These are phyloP conservation scores for Gonocerus acuteangulatus DNA, from an alignment of 2,888 invertebrate species.

Conservation along the genomic window DNA sequence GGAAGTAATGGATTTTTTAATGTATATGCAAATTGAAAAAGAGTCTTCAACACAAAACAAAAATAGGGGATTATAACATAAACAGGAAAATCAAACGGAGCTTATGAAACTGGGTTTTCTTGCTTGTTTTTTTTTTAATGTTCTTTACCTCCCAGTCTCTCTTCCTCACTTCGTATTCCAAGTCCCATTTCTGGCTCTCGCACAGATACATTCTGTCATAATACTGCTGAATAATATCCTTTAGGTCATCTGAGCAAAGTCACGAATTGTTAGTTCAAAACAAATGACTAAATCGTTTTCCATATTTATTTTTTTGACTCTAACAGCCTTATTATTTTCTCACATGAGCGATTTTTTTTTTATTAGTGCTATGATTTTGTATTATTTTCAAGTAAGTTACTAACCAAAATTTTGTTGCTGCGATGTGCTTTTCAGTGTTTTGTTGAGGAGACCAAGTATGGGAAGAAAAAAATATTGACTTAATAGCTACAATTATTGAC, in stretches of 20 bases:
- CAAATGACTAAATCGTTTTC: conserved; percentile 8
- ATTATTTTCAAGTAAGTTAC: neutral
- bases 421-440: no score
- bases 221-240: conserved; percentile 80
- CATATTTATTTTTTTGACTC: conserved; percentile 8
- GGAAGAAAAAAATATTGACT: no score
- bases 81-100: conserved; percentile 26
- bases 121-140: conserved; percentile 35
- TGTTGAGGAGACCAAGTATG: no score
- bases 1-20: neutral
- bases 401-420: no score
- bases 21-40: conserved; percentile 16
- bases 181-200: conserved; percentile 99
- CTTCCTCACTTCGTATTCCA: conserved; percentile 99
- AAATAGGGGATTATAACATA: conserved; percentile 20
- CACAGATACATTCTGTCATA: conserved; percentile 93
- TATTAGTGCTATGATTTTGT: no score
- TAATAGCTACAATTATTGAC: no score
- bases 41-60: conserved; percentile 13
- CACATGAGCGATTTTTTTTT: neutral
- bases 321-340: conserved; percentile 5
- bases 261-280: conserved; percentile 22
- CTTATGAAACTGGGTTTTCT: conserved; percentile 30
- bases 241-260: conserved; percentile 36
- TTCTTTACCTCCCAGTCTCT: conserved; percentile 93